Percentiles rank a stretch among this genome's conserved stretches.
Evolutionary conservation across 2,113 vertebrate species (phyloP).

Genomic region (Coryphaenoides rupestris): DNA sequence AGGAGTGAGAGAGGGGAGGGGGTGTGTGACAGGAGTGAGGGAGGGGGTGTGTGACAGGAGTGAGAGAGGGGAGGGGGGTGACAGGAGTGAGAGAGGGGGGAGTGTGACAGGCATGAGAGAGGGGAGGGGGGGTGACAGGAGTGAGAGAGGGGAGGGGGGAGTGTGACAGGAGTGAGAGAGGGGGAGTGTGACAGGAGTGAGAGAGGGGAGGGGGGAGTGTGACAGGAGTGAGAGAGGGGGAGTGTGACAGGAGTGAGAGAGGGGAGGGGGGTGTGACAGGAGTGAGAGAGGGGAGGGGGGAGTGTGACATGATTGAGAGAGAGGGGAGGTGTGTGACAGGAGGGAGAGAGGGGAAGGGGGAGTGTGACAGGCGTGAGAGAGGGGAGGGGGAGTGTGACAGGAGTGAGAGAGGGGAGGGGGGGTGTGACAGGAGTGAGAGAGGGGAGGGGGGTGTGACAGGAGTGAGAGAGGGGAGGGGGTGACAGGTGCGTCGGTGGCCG

Average conservation of each 20-base stretch:
- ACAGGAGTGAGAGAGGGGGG: neutral
- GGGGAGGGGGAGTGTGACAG: neutral
- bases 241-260: too few relatives aligned
- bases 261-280: neutral
- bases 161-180: neutral
- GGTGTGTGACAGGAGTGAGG: neutral
- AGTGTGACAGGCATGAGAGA: neutral
- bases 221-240: neutral
- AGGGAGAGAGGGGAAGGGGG: neutral
- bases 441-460: neutral
- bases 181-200: too few relatives aligned
- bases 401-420: neutral
- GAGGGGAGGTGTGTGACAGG: neutral
- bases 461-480: neutral
- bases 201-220: neutral
- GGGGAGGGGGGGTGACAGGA: too few relatives aligned
- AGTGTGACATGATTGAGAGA: too few relatives aligned
- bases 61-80: neutral
- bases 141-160: neutral
- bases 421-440: neutral
- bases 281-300: neutral
- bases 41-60: neutral
- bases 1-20: neutral
- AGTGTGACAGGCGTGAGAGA: too few relatives aligned
- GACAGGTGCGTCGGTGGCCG: too few relatives aligned